Evolutionary conservation across 2,888 invertebrate genomes (phyloP), one percentile per base, ranked within the genome.

Genomic region (Schrankia costaestrigalis): DNA sequence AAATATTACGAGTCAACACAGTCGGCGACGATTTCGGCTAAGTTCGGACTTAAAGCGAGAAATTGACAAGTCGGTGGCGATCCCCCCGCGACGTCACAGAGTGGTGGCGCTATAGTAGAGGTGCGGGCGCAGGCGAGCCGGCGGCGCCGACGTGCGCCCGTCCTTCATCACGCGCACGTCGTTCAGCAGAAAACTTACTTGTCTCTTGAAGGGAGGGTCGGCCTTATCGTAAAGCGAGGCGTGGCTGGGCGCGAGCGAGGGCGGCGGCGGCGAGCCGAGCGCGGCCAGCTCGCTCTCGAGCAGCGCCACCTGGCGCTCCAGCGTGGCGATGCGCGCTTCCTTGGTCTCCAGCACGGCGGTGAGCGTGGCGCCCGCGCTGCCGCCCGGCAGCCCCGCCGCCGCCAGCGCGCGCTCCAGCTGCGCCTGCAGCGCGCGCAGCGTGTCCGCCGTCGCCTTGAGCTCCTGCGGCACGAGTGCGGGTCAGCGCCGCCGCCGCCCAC

Each of bases 171-270:
- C 91, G 89, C 91, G 92, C 85, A 92, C 92, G 90, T 93, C 91
- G 92, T 93, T 91, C 89, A 92, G 91, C 91, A 92, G 91, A 90
- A 92, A 92, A 93, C 93, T 93, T 93, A 93, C 93, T 93, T 93
- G 93, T 87, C 93, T 91, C 90, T 93, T 93, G 89, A 92, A 91
- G 89, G 90, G 91, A 71, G 84, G 82, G 75, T 89, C 84, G 79
- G 90, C 90, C 82, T 90, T 90, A 88, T 90, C 89, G 89, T 88
- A 90, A 71, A 89, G 90, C 82, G 85, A 91, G 71, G 87, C 76
- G 75, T 89, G 89, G 54, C 86, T 86, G 66, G 79, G 86, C 76
- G 85, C 80, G 77, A 85, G 79, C 70, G 86, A 84, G 68, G 81
- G 76, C 73, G 87, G 81, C 79, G 78, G 83, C 83, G 83, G 82